Conservation (phyloP, 1,140 invertebrate species). For the Harpegnathos saltator region DNA sequence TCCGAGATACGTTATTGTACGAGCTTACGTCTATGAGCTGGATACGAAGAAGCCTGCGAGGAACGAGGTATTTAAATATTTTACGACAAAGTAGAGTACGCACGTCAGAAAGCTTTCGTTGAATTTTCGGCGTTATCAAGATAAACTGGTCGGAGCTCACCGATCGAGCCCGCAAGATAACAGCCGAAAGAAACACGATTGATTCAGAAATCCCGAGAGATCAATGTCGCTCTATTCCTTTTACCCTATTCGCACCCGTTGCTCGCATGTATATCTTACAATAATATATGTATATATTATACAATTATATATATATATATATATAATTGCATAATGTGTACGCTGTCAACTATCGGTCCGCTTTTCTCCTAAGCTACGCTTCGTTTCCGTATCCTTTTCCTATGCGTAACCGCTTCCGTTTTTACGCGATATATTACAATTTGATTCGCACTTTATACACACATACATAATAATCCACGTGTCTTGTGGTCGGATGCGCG, state of each 20-base stretch:
- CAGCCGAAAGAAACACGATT: background rate
- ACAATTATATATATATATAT: background rate
- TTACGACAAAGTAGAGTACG: background rate
- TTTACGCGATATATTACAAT: slow-evolving; percentile 49
- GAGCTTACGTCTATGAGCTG: slow-evolving; percentile 14
- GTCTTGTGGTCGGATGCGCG: slow-evolving; percentile 8
- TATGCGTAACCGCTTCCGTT: background rate
- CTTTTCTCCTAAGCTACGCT: background rate
- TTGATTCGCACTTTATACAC: slow-evolving; percentile 50
- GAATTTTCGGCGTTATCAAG: background rate
- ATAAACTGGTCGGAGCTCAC: background rate
- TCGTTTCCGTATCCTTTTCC: background rate
- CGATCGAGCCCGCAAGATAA: background rate
- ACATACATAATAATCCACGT: slow-evolving; percentile 36
- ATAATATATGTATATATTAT: slow-evolving; percentile 17
- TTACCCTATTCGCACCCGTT: slow-evolving; percentile 3
- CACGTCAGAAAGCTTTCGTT: background rate
- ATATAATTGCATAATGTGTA: slow-evolving; percentile 17
- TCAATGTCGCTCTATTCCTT: background rate
- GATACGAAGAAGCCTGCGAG: slow-evolving; percentile 19
- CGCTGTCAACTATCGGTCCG: background rate
- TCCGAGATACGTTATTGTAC: slow-evolving; percentile 15
- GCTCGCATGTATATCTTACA: slow-evolving; percentile 1
- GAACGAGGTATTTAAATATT: background rate
- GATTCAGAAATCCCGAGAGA: background rate